Percentiles rank a stretch among this genome's conserved stretches.
Evolutionary conservation across 2,113 vertebrate genomes (phyloP).

Genomic region (Tonatia bakeri): DNA sequence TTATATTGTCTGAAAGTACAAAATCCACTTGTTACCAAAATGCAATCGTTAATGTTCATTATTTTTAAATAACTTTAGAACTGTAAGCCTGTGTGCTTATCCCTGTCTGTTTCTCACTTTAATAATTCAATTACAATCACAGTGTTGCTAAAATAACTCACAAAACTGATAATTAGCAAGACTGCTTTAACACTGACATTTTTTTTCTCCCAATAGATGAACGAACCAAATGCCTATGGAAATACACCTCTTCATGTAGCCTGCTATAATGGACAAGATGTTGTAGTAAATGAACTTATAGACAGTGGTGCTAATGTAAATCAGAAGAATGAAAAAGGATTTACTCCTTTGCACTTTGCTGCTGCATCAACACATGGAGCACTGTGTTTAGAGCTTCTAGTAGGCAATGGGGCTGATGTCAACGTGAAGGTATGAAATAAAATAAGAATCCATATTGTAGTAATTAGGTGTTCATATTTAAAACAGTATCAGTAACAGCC

Average conservation of each 20-base stretch:
- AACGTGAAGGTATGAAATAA: slow-evolving; percentile 91
- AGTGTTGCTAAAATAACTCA: background rate
- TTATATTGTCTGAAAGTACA: background rate
- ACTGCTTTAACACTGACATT: background rate
- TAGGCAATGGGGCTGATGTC: slow-evolving; percentile 94
- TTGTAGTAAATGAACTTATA: slow-evolving; percentile 97
- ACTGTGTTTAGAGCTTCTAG: slow-evolving; percentile 95
- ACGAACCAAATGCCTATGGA: slow-evolving; percentile 95
- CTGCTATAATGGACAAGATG: slow-evolving; percentile 98
- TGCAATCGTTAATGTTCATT: background rate
- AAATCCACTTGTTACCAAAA: background rate
- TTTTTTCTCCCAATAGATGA: slow-evolving; percentile 85
- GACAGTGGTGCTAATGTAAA: slow-evolving; percentile 97
- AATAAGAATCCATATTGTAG: background rate
- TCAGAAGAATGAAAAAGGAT: slow-evolving; percentile 96
- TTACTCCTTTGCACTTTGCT: slow-evolving; percentile 96
- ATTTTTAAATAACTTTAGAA: background rate
- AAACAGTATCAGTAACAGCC: background rate
- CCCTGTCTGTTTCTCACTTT: background rate
- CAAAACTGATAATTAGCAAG: background rate
- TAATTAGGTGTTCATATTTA: background rate
- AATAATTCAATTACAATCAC: background rate
- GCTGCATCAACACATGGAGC: slow-evolving; percentile 96
- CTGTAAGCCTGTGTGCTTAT: background rate
- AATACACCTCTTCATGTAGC: slow-evolving; percentile 98